Evolutionary conservation across 2,888 invertebrate genomes (phyloP).

Genomic region (Pristionchus mayeri): DNA sequence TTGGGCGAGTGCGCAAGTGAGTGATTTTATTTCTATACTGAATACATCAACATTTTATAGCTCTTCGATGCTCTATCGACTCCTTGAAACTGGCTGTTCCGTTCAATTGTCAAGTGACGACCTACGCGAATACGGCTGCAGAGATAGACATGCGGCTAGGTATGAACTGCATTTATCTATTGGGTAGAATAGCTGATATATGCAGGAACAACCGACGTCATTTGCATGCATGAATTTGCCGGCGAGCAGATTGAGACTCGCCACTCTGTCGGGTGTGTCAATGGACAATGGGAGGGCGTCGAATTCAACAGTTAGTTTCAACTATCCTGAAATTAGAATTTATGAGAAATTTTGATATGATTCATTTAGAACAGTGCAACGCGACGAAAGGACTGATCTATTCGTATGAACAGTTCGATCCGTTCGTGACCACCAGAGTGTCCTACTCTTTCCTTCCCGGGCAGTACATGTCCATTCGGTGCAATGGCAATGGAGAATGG

Average conservation of each 20-base stretch:
- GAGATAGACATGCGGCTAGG: background rate
- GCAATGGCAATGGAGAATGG: slow-evolving; percentile 9
- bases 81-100: background rate
- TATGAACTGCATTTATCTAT: background rate
- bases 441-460: background rate
- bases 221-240: background rate
- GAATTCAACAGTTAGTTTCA: slow-evolving; percentile 15
- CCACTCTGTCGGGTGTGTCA: background rate
- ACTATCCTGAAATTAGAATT: too few relatives aligned
- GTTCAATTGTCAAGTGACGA: background rate
- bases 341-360: too few relatives aligned
- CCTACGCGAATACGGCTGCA: background rate
- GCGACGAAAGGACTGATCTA: background rate
- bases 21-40: background rate
- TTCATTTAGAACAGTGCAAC: background rate
- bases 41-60: background rate
- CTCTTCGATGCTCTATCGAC: background rate
- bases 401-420: background rate
- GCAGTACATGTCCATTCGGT: background rate
- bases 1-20: slow-evolving; percentile 22
- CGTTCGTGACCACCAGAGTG: background rate
- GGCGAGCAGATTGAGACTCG: background rate
- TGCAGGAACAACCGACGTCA: background rate
- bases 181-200: too few relatives aligned
- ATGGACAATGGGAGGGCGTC: background rate